Percentiles rank a stretch among this genome's conserved stretches.
Conservation (phyloP, 2,797 vertebrate genomes). For the Spinus olivaceus region DNA sequence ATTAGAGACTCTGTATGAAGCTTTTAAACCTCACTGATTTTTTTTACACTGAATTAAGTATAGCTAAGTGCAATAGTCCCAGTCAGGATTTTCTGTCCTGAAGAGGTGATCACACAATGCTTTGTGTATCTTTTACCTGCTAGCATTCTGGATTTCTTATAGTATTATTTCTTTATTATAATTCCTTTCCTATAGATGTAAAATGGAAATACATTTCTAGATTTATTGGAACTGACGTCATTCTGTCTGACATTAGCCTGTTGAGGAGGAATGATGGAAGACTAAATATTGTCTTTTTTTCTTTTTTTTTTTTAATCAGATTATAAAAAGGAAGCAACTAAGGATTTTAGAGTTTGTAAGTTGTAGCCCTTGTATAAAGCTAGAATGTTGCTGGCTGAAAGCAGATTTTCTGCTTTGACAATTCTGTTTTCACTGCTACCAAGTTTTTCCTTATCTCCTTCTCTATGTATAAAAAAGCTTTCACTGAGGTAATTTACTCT, state of each 20-base stretch:
- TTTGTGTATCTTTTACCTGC: neutral
- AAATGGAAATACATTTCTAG: neutral
- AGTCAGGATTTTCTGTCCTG: constrained; percentile 10
- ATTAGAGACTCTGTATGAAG: constrained; percentile 56
- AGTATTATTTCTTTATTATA: neutral
- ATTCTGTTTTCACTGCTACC: neutral
- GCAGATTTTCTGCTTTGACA: neutral
- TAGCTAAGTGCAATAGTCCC: neutral
- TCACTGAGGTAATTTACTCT: neutral
- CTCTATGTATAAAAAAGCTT: neutral
- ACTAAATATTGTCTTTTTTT: neutral
- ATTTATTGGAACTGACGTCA: neutral
- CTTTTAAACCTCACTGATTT: constrained; percentile 33
- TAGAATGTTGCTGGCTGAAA: neutral
- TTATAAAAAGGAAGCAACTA: neutral
- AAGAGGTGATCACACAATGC: neutral
- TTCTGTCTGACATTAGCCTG: neutral
- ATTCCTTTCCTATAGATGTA: neutral
- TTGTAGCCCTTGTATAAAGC: neutral
- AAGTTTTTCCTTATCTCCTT: neutral
- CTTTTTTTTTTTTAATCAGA: neutral
- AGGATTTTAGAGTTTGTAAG: neutral
- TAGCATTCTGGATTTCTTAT: neutral
- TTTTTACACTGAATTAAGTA: constrained; percentile 36
- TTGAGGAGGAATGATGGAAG: neutral